phyloP scores from a whole-genome alignment of 2,888 invertebrate genomes.

The Polymixis lichenea region DNA sequence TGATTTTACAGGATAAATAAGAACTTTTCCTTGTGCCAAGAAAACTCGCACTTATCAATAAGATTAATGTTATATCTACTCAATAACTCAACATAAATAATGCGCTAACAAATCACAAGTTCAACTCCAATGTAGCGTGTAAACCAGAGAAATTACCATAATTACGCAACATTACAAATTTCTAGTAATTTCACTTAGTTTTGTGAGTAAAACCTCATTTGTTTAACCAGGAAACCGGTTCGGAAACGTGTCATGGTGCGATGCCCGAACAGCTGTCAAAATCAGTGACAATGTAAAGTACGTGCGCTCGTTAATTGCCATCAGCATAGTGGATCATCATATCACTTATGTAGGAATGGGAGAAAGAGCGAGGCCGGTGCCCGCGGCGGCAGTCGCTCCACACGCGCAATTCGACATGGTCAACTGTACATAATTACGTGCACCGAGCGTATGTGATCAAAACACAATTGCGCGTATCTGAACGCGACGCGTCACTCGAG shows the following conservation, averaged over 20 bases:
- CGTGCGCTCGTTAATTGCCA: conserved; percentile 81
- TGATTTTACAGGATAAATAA: background rate
- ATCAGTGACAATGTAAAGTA: conserved; percentile 73
- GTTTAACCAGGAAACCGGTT: conserved; percentile 67
- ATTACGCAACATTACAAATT: conserved; percentile 69
- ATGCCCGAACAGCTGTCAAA: conserved; percentile 72
- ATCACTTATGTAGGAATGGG: conserved; percentile 87
- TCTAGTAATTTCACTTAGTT: conserved; percentile 71
- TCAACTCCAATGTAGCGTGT: conserved; percentile 55
- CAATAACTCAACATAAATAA: conserved; percentile 21
- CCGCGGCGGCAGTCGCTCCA: conserved; percentile 85
- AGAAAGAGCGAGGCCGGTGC: conserved; percentile 87
- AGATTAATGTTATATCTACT: background rate
- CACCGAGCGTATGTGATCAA: conserved; percentile 74
- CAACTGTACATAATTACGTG: conserved; percentile 86
- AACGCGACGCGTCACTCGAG: conserved; percentile 65
- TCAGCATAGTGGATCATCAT: conserved; percentile 81
- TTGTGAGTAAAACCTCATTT: conserved; percentile 58
- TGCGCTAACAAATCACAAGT: conserved; percentile 38
- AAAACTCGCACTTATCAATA: background rate
- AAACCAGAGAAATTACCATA: conserved; percentile 68
- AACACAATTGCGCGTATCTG: conserved; percentile 72
- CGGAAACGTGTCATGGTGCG: conserved; percentile 51
- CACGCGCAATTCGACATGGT: conserved; percentile 90
- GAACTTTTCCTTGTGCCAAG: background rate